Percentiles rank a stretch among this genome's conserved stretches.
These are phyloP conservation scores for Aptenodytes forsteri DNA, from an alignment of 2,113 vertebrate genomes.

Conservation along the genomic window DNA sequence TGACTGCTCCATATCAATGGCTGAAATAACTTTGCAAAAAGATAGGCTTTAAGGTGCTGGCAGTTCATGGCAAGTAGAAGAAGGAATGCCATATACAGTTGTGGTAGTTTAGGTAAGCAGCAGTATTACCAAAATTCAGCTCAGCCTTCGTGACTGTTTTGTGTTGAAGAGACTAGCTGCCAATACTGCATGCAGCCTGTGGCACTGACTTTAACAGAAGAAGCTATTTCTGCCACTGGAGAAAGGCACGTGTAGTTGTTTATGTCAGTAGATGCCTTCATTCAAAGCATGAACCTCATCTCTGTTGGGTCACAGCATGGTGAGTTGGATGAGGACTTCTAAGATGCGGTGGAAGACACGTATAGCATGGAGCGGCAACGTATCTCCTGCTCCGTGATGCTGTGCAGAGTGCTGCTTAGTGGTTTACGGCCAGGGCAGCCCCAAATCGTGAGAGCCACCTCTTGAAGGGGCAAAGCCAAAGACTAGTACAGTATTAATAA, in stretches of 20 bases:
- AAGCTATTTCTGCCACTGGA: not conserved
- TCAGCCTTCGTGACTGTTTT: accelerated
- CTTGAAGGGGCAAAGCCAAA: not conserved
- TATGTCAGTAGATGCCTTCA: not conserved
- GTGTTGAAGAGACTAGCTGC: not conserved
- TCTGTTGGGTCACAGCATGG: not conserved
- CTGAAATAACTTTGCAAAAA: not conserved
- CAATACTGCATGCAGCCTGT: accelerated
- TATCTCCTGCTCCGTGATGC: not conserved
- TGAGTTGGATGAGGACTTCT: not conserved
- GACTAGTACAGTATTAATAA: not conserved
- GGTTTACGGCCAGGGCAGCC: not conserved
- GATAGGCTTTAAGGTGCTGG: not conserved
- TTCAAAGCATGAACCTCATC: not conserved
- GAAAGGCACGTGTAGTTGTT: accelerated
- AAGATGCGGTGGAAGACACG: not conserved
- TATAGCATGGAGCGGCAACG: too few species aligned
- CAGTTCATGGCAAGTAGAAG: not conserved
- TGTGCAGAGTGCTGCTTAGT: not conserved
- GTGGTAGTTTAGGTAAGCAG: not conserved
- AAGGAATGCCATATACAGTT: not conserved
- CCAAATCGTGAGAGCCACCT: not conserved
- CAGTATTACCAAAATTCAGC: not conserved
- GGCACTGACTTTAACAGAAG: not conserved
- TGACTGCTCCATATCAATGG: not conserved